Evolutionary conservation across 53 echinoderm and acorn worm genomes (phyloP).

Genomic region (Apostichopus leukothele): DNA sequence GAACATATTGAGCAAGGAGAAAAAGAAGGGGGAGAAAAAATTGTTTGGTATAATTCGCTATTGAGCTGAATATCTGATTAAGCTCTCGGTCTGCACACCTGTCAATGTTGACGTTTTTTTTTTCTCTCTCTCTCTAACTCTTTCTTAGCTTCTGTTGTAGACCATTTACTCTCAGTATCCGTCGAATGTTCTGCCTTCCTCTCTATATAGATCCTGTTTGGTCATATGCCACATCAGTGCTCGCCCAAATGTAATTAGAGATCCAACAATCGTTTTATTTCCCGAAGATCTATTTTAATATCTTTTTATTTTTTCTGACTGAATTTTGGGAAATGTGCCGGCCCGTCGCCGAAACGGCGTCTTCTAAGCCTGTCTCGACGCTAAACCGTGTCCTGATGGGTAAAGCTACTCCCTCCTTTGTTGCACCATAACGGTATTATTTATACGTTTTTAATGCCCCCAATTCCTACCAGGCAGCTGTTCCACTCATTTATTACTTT

Average conservation of each 20-base stretch:
- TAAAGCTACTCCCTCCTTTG: slow-evolving; percentile 46
- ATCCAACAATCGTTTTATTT: slow-evolving; percentile 12
- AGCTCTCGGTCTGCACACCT: slow-evolving; percentile 25
- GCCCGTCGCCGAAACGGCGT: slow-evolving; percentile 45
- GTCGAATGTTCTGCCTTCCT: not conserved
- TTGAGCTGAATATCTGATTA: slow-evolving; percentile 17
- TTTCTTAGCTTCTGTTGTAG: not conserved
- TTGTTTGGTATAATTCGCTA: slow-evolving; percentile 14
- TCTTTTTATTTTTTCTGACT: slow-evolving; percentile 10
- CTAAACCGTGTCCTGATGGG: slow-evolving; percentile 17
- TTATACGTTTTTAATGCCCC: slow-evolving; percentile 79
- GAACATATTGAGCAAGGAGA: slow-evolving; percentile 32
- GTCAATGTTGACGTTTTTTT: slow-evolving; percentile 17
- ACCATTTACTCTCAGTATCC: not conserved
- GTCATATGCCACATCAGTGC: slow-evolving; percentile 39
- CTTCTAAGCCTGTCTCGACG: slow-evolving; percentile 21
- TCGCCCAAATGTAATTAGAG: slow-evolving; percentile 42
- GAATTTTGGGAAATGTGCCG: slow-evolving; percentile 47
- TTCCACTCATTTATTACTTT: slow-evolving; percentile 65
- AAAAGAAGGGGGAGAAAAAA: not conserved
- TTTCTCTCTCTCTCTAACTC: no score
- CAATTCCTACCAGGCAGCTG: slow-evolving; percentile 69
- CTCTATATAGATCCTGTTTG: not conserved
- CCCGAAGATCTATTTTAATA: slow-evolving; percentile 36
- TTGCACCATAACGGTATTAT: slow-evolving; percentile 67